These are phyloP conservation scores for Cyrtonyx montezumae DNA, from an alignment of 2,113 vertebrate genomes.

Conservation along the genomic window DNA sequence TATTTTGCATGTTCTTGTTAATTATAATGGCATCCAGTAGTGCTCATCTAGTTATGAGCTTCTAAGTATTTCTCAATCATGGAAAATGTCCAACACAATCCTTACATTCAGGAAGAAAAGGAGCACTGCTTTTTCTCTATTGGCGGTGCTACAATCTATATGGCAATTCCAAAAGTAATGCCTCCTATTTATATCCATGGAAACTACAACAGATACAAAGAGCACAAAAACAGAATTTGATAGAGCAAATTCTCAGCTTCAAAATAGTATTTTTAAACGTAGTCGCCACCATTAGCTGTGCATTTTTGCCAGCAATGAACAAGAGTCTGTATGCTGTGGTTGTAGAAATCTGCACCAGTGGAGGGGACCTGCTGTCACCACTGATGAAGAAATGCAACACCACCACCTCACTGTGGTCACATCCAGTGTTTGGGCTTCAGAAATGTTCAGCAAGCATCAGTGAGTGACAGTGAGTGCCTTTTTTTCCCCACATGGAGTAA, in stretches of 20 bases:
- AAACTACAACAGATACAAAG: background rate
- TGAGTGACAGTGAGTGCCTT: too few species aligned
- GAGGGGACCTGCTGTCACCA: too few species aligned
- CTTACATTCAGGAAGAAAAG: background rate
- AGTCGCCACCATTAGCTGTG: background rate
- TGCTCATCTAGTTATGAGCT: background rate
- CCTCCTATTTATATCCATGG: background rate
- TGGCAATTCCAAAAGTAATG: background rate
- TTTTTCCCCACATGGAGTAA: too few species aligned
- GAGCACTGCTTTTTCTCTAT: background rate
- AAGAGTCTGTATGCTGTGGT: background rate
- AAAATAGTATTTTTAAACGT: background rate
- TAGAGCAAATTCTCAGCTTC: background rate
- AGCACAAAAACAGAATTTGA: background rate
- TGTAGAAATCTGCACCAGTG: background rate
- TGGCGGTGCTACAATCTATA: background rate
- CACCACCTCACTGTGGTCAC: too few species aligned
- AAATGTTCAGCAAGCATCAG: too few species aligned
- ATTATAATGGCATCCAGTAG: conserved; percentile 28
- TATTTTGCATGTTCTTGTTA: conserved; percentile 54
- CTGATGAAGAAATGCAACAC: too few species aligned
- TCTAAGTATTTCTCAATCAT: background rate
- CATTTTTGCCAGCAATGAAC: background rate
- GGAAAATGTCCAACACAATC: background rate
- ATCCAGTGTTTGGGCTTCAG: too few species aligned